Conservation (phyloP, 2,797 vertebrate species). For the Oryzias sinensis region DNA sequence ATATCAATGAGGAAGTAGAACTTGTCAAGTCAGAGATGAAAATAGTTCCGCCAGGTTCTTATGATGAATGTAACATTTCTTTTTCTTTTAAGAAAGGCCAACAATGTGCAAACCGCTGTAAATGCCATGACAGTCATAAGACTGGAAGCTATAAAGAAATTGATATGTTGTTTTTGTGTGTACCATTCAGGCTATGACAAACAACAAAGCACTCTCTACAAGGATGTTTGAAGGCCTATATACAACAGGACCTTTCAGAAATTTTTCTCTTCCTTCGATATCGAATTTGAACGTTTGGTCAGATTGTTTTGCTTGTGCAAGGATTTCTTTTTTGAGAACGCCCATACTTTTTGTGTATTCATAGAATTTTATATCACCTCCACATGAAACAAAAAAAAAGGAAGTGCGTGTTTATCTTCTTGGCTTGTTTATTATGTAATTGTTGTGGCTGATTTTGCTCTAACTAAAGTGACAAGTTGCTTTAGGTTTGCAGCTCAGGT, state of each 20-base stretch:
- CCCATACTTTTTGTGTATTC: constrained; percentile 4
- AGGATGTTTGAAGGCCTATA: neutral
- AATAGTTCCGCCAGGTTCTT: no score
- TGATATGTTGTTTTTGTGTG: constrained; percentile 14
- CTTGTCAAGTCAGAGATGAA: no score
- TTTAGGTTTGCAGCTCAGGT: neutral
- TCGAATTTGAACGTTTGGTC: neutral
- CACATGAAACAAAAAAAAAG: constrained; percentile 31
- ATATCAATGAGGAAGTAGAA: no score
- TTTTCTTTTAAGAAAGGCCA: no score
- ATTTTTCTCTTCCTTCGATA: constrained; percentile 4
- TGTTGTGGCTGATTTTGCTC: constrained; percentile 52
- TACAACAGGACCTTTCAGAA: neutral
- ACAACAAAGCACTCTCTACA: constrained; percentile 2
- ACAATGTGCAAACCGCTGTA: neutral
- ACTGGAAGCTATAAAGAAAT: constrained; percentile 8
- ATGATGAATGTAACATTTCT: no score
- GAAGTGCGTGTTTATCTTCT: constrained; percentile 31
- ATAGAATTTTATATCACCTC: constrained; percentile 25
- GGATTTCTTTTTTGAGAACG: constrained; percentile 9
- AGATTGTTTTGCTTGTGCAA: constrained; percentile 1
- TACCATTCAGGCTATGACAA: neutral
- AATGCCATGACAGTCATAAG: constrained; percentile 14
- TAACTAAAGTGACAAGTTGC: constrained; percentile 36
- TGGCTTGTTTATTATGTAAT: constrained; percentile 43